These are phyloP conservation scores for Camponotus vicinus DNA, from an alignment of 1,140 invertebrate genomes.

Conservation along the genomic window DNA sequence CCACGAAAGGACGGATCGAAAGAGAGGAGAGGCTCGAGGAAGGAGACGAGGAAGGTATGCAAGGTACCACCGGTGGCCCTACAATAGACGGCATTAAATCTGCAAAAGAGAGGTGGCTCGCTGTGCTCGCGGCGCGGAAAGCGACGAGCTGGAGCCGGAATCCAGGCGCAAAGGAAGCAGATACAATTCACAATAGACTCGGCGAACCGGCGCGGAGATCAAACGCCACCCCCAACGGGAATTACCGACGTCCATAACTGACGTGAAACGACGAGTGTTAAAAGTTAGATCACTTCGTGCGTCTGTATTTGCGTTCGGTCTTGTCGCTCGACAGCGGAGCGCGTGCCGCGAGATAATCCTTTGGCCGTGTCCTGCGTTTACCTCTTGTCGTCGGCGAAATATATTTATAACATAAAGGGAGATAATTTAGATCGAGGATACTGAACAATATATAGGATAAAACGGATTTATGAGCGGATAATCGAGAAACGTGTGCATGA, in stretches of 20 bases:
- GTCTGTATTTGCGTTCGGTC: conserved; percentile 22
- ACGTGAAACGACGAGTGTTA: conserved; percentile 77
- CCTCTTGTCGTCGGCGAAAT: not conserved
- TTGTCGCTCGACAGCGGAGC: conserved; percentile 14
- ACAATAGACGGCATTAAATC: conserved; percentile 85
- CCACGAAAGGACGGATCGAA: conserved; percentile 25
- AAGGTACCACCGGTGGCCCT: conserved; percentile 72
- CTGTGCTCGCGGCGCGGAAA: conserved; percentile 59
- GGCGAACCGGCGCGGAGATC: conserved; percentile 85
- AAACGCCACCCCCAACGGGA: conserved; percentile 80
- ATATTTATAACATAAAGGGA: not conserved
- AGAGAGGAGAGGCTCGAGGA: conserved; percentile 57
- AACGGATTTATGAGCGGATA: not conserved
- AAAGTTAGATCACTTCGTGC: conserved; percentile 75
- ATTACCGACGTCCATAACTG: conserved; percentile 82
- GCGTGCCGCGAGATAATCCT: conserved; percentile 24
- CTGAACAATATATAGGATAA: not conserved
- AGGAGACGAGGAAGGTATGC: conserved; percentile 79
- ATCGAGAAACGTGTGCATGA: too few relatives aligned
- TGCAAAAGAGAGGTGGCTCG: conserved; percentile 78
- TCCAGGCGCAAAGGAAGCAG: conserved; percentile 82
- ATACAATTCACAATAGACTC: conserved; percentile 85
- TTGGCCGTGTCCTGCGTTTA: not conserved
- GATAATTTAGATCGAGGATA: not conserved
- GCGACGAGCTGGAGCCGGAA: conserved; percentile 76